Conservation (phyloP, 2,888 invertebrate species). For the Cantharis nigra region DNA sequence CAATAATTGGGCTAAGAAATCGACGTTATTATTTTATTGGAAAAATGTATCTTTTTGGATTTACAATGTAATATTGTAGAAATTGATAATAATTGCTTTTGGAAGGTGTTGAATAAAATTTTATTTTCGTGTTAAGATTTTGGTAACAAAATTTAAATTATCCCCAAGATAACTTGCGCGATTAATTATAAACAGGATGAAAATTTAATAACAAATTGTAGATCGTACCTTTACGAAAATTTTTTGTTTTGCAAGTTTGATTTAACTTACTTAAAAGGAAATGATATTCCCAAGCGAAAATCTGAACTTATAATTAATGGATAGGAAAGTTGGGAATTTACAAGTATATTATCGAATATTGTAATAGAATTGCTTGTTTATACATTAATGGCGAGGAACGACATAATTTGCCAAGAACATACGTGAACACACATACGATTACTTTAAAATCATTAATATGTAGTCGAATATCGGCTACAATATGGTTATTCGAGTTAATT, state of each 20-base stretch:
- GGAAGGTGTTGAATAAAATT: background rate
- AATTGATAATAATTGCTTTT: background rate
- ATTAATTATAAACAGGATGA: background rate
- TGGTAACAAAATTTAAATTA: background rate
- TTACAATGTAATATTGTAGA: background rate
- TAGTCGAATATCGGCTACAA: background rate
- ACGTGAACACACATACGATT: background rate
- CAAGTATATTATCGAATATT: constrained; percentile 7
- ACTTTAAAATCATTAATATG: background rate
- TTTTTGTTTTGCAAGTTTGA: background rate
- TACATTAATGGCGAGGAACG: background rate
- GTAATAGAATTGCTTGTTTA: background rate
- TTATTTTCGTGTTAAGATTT: background rate
- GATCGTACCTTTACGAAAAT: background rate
- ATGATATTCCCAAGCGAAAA: constrained; percentile 10
- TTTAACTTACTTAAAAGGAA: constrained; percentile 11
- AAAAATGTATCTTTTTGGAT: background rate
- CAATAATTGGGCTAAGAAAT: background rate
- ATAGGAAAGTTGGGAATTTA: constrained; percentile 11
- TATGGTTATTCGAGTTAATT: background rate
- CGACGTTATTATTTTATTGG: background rate
- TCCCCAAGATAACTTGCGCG: background rate
- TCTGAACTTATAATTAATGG: constrained; percentile 16
- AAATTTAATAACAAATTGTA: background rate
- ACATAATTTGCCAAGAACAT: background rate